Conservation (phyloP, 37 sponge, comb jelly and placozoan species). For the Cliona cf. orientalis region DNA sequence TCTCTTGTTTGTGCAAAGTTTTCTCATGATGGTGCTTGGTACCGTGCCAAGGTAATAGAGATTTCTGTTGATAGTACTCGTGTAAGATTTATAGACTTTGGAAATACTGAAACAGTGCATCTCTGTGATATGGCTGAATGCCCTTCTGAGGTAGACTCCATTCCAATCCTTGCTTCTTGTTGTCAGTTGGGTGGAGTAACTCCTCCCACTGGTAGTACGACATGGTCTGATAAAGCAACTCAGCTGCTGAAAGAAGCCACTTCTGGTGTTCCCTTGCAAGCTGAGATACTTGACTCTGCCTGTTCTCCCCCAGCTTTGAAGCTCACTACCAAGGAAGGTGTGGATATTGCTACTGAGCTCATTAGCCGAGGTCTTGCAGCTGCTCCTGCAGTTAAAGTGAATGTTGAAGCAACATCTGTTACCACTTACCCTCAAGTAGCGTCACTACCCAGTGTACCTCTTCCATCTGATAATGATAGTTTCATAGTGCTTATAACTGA, state of each 20-base stretch:
- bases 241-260: too few relatives aligned
- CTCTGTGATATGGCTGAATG: slow-evolving; percentile 26
- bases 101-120: slow-evolving; percentile 41
- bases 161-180: slow-evolving; percentile 33
- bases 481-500: slow-evolving; percentile 32
- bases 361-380: too few relatives aligned
- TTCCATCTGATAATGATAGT: not conserved
- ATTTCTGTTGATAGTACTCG: not conserved
- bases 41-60: slow-evolving; percentile 30
- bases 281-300: not conserved
- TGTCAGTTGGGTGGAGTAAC: slow-evolving; percentile 15
- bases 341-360: not conserved
- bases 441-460: too few relatives aligned
- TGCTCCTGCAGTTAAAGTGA: too few relatives aligned
- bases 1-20: slow-evolving; percentile 63
- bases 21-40: slow-evolving; percentile 57
- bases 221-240: too few relatives aligned
- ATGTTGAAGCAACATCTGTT: too few relatives aligned
- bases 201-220: not conserved
- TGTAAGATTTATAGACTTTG: slow-evolving; percentile 67
- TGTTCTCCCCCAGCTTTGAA: not conserved
- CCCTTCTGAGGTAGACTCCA: not conserved
- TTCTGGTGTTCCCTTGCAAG: not conserved
- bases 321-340: not conserved
- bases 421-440: too few relatives aligned